These are phyloP conservation scores for Zosterops borbonicus DNA, from an alignment of 2,113 vertebrate species.

Conservation along the genomic window DNA sequence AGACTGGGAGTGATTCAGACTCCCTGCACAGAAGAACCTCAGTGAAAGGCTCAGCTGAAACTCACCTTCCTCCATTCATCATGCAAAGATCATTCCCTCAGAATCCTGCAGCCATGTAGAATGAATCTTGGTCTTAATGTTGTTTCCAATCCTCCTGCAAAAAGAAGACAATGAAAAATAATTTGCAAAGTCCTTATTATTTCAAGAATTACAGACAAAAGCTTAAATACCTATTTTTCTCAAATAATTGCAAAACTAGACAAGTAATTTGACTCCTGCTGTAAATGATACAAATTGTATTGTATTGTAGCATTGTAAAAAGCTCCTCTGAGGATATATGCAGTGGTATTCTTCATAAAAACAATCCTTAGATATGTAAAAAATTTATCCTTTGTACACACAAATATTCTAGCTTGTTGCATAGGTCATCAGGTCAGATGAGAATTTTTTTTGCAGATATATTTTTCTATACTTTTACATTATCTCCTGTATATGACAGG, in stretches of 20 bases:
- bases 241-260: not conserved
- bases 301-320: not conserved
- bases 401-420: not conserved
- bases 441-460: not conserved
- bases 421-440: not conserved
- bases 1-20: not conserved
- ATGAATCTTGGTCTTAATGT: not conserved
- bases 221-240: not conserved
- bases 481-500: not conserved
- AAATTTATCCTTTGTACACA: not conserved
- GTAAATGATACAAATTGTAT: not conserved
- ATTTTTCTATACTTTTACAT: not conserved
- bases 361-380: not conserved
- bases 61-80: not conserved
- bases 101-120: not conserved
- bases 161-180: not conserved
- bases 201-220: not conserved
- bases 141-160: not conserved
- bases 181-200: not conserved
- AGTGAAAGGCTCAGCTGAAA: rapidly evolving
- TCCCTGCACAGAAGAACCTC: not conserved
- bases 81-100: not conserved
- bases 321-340: not conserved
- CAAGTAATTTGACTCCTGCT: not conserved
- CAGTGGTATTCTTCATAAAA: not conserved